These are phyloP conservation scores for Agrotis segetum DNA, from an alignment of 2,888 invertebrate genomes.

Conservation along the genomic window DNA sequence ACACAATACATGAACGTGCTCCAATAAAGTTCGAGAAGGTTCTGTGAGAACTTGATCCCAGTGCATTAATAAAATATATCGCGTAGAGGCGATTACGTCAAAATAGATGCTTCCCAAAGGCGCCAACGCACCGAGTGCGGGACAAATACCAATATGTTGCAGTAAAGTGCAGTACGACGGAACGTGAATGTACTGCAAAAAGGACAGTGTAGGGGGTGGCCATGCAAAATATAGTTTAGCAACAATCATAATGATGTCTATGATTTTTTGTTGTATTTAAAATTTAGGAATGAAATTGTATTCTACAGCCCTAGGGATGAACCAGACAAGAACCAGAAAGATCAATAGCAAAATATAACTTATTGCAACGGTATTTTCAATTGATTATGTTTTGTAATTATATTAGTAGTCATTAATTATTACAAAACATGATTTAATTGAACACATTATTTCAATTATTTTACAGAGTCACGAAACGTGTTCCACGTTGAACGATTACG, in stretches of 20 bases:
- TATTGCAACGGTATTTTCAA: no score
- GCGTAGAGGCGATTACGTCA: slow-evolving; percentile 74
- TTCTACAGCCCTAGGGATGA: neutral
- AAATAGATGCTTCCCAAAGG: slow-evolving; percentile 74
- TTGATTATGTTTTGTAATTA: no score
- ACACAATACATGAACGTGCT: slow-evolving; percentile 59
- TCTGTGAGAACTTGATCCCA: slow-evolving; percentile 74
- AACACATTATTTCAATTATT: neutral
- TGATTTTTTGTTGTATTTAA: neutral
- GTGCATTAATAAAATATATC: slow-evolving; percentile 79
- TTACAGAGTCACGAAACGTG: neutral
- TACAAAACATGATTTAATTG: no score
- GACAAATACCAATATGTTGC: slow-evolving; percentile 79
- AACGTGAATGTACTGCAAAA: slow-evolving; percentile 63
- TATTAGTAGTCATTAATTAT: no score
- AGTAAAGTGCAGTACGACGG: slow-evolving; percentile 70
- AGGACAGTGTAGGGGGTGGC: slow-evolving; percentile 51
- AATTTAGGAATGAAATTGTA: neutral
- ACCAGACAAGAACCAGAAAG: neutral
- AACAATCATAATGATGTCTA: neutral
- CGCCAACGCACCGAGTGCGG: slow-evolving; percentile 79
- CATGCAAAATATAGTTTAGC: slow-evolving; percentile 18
- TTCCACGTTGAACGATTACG: neutral
- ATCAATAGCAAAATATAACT: no score
- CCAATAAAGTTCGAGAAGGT: slow-evolving; percentile 57